Percentiles rank a stretch among this genome's conserved stretches.
Evolutionary conservation across 2,888 invertebrate genomes (phyloP).

Genomic region (Abrostola tripartita): DNA sequence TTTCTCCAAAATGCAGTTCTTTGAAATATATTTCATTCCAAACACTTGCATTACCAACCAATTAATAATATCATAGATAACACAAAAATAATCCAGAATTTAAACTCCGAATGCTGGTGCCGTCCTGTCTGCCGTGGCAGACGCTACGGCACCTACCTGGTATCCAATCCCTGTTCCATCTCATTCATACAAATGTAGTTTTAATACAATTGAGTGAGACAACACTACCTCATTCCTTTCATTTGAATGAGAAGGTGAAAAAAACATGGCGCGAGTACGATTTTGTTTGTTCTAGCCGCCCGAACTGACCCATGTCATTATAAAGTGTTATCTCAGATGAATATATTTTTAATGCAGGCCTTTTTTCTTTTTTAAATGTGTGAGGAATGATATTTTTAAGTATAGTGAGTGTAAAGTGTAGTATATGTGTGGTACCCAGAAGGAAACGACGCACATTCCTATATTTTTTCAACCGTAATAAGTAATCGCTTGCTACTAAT

Average conservation of each 20-base stretch:
- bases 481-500: background rate
- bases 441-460: conserved; percentile 1
- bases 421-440: conserved; percentile 63
- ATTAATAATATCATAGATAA: conserved; percentile 61
- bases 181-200: conserved; percentile 48
- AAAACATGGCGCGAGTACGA: conserved; percentile 65
- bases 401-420: conserved; percentile 76
- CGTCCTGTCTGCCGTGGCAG: conserved; percentile 81
- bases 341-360: conserved; percentile 81
- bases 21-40: conserved; percentile 13
- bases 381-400: conserved; percentile 87
- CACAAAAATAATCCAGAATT: conserved; percentile 64
- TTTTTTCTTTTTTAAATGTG: conserved; percentile 75
- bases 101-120: conserved; percentile 74
- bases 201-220: conserved; percentile 43
- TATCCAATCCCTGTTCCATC: conserved; percentile 69
- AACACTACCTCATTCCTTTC: conserved; percentile 54
- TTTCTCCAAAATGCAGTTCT: background rate
- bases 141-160: conserved; percentile 86
- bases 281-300: conserved; percentile 87
- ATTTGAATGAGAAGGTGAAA: conserved; percentile 65
- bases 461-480: background rate
- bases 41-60: conserved; percentile 29
- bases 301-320: conserved; percentile 86
- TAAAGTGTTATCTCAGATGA: conserved; percentile 86